Percentiles rank a stretch among this genome's conserved stretches.
Conservation (phyloP, 2,888 invertebrate genomes). For the Vesta saturnalis region DNA sequence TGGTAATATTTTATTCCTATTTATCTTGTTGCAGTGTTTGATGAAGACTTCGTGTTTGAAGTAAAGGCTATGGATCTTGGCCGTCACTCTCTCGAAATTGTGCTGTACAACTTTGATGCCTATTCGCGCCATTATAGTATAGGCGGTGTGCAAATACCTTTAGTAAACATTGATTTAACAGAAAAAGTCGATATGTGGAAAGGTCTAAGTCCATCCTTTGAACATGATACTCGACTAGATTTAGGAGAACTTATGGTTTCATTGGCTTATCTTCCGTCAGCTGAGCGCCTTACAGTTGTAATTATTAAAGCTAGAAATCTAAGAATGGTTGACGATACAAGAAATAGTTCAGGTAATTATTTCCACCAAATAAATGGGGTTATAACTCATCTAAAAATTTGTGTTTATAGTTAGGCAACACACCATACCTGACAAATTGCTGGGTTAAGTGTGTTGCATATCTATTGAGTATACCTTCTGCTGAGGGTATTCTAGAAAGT, state of each 20-base stretch:
- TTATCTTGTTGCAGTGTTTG: constrained; percentile 66
- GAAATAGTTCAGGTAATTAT: constrained; percentile 57
- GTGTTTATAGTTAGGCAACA: no score
- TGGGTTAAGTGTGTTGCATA: no score
- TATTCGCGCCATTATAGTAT: constrained; percentile 72
- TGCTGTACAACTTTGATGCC: constrained; percentile 73
- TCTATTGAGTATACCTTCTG: constrained; percentile 67
- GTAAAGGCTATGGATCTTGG: constrained; percentile 65
- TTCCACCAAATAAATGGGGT: no score
- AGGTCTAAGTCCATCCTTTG: constrained; percentile 65
- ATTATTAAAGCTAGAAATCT: constrained; percentile 68
- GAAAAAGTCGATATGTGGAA: constrained; percentile 68
- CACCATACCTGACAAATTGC: no score
- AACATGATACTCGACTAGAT: constrained; percentile 62
- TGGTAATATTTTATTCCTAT: no score
- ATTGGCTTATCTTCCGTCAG: constrained; percentile 66
- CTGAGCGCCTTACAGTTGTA: constrained; percentile 69
- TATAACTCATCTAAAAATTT: no score
- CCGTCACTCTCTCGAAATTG: constrained; percentile 68
- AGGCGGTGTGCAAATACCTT: constrained; percentile 68
- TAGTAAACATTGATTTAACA: constrained; percentile 67
- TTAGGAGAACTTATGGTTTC: constrained; percentile 69
- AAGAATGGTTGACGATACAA: constrained; percentile 60
- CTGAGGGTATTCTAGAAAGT: constrained; percentile 68
- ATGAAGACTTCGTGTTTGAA: constrained; percentile 76